Percentiles rank a stretch among this genome's conserved stretches.
Conservation (phyloP, 1,140 invertebrate species). For the Theocolax elegans region DNA sequence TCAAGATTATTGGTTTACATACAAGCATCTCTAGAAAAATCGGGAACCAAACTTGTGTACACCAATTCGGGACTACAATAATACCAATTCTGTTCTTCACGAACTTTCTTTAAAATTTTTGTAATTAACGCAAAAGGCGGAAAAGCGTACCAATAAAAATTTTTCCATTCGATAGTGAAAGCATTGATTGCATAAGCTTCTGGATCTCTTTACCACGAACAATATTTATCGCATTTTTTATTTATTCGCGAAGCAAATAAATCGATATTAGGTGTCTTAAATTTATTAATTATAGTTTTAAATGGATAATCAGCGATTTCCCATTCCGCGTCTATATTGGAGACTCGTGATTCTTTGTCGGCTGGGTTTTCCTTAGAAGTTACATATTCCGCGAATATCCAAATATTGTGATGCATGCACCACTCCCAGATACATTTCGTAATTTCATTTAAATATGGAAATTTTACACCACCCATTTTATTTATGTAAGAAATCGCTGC, state of each 20-base stretch:
- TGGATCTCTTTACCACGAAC: slow-evolving; percentile 41
- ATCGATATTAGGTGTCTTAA: slow-evolving; percentile 14
- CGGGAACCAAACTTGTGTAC: too few relatives aligned
- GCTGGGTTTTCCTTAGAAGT: too few relatives aligned
- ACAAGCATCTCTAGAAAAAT: background rate
- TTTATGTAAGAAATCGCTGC: too few relatives aligned
- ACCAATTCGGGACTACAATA: slow-evolving; percentile 32
- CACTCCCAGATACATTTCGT: too few relatives aligned
- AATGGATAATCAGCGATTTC: slow-evolving; percentile 30
- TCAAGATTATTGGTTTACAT: slow-evolving; percentile 15
- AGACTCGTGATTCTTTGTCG: too few relatives aligned
- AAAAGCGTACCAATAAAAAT: slow-evolving; percentile 32
- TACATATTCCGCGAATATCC: too few relatives aligned
- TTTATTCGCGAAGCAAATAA: slow-evolving; percentile 31
- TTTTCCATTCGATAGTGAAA: slow-evolving; percentile 41
- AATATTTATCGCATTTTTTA: slow-evolving; percentile 26
- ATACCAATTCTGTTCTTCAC: slow-evolving; percentile 27
- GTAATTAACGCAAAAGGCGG: slow-evolving; percentile 33
- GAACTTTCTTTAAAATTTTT: slow-evolving; percentile 16
- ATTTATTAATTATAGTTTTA: slow-evolving; percentile 11
- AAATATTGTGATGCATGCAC: too few relatives aligned
- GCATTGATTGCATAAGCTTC: slow-evolving; percentile 42
- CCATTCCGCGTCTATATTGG: slow-evolving; percentile 35
- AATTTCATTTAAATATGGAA: too few relatives aligned
- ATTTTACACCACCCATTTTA: too few relatives aligned